Evolutionary conservation across 2,888 invertebrate genomes (phyloP).

Genomic region (Branchipolynoe longqiensis): DNA sequence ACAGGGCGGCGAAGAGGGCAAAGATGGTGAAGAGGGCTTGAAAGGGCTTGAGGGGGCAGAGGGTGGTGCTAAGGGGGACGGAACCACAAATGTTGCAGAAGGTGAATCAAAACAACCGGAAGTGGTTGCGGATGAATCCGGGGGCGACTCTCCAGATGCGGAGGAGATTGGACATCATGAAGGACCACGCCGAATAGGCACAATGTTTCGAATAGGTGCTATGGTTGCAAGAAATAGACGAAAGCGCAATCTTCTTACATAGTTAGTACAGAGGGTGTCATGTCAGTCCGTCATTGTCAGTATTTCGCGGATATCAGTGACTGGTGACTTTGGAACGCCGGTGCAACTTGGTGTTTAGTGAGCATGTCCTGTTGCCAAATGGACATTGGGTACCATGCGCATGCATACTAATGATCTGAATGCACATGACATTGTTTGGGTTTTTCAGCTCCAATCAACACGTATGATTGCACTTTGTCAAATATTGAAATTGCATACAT

Average conservation of each 20-base stretch:
- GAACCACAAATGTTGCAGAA: background rate
- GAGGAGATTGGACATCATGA: background rate
- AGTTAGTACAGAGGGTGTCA: no score
- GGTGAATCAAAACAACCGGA: background rate
- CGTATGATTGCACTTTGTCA: no score
- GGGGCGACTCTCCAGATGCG: constrained; percentile 20
- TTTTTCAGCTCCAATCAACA: no score
- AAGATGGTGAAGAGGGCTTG: background rate
- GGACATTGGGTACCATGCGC: no score
- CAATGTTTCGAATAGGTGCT: constrained; percentile 27
- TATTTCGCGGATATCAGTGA: no score
- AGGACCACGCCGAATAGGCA: background rate
- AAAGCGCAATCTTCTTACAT: background rate
- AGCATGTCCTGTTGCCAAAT: no score
- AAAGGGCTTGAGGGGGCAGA: background rate
- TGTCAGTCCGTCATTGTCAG: no score
- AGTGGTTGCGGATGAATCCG: background rate
- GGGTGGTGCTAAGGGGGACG: background rate
- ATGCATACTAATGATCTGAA: no score
- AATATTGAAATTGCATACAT: no score
- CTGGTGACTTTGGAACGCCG: no score
- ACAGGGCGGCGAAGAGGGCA: background rate
- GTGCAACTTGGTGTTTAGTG: no score
- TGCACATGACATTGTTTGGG: no score
- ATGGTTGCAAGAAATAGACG: constrained; percentile 23